Percentiles rank a stretch among this genome's conserved stretches.
Evolutionary conservation across 2,888 invertebrate genomes (phyloP).

Genomic region (Acrobasis repandana): DNA sequence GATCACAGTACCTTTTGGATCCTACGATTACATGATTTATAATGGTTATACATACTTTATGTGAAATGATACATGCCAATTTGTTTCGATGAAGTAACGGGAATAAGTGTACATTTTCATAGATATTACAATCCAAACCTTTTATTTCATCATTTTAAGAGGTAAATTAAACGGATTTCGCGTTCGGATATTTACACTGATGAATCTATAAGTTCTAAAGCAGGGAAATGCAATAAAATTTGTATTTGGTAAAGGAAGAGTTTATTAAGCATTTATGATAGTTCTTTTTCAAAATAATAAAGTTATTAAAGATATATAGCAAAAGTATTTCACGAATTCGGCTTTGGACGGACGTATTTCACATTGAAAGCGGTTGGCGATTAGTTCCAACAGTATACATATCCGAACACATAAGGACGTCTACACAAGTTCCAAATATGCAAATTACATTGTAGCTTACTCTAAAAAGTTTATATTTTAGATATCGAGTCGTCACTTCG

Average conservation of each 20-base stretch:
- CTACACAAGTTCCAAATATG: constrained; percentile 51
- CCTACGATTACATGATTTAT: constrained; percentile 62
- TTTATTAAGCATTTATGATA: too few species aligned
- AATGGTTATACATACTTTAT: constrained; percentile 48
- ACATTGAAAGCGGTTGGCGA: constrained; percentile 23
- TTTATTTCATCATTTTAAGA: constrained; percentile 33
- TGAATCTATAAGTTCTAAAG: constrained; percentile 30
- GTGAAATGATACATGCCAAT: constrained; percentile 44
- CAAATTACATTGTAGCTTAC: constrained; percentile 58
- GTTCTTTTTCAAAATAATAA: neutral
- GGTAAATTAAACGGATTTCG: constrained; percentile 22
- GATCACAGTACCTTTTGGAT: constrained; percentile 74
- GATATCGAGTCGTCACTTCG: constrained; percentile 71
- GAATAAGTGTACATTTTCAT: constrained; percentile 29
- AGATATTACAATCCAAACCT: constrained; percentile 28
- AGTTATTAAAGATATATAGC: constrained; percentile 20
- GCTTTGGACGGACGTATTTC: constrained; percentile 29
- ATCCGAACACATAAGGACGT: constrained; percentile 46
- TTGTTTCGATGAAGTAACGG: constrained; percentile 22
- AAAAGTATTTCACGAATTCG: constrained; percentile 21
- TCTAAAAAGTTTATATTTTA: constrained; percentile 73
- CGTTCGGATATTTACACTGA: constrained; percentile 34
- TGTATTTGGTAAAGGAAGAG: neutral
- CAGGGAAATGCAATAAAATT: neutral
- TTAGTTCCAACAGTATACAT: constrained; percentile 43